Conservation (phyloP, 2,113 vertebrate species). For the Zonotrichia leucophrys region DNA sequence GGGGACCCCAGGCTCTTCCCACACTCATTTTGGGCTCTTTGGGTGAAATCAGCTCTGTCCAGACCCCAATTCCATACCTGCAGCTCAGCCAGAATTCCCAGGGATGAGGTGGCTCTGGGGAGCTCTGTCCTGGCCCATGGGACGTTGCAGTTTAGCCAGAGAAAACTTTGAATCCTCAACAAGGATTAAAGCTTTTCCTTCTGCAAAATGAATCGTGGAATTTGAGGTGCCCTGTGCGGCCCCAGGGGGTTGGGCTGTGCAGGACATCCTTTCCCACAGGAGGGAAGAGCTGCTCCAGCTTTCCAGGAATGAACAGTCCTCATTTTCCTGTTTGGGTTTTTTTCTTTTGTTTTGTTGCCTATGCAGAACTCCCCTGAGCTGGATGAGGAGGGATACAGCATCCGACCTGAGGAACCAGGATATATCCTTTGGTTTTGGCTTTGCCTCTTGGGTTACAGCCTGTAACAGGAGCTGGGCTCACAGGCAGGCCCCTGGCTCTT, state of each 20-base stretch:
- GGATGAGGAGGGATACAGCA: constrained; percentile 96
- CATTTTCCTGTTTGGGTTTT: neutral
- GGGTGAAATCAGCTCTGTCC: neutral
- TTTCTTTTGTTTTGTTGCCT: neutral
- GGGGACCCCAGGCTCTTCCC: neutral
- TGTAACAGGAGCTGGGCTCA: neutral
- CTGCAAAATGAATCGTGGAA: accelerated
- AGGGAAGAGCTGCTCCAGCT: neutral
- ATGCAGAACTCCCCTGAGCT: constrained; percentile 92
- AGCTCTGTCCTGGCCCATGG: neutral
- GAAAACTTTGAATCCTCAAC: neutral
- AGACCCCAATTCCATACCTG: neutral
- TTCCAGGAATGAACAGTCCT: neutral
- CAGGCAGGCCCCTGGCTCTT: neutral
- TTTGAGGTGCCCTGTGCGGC: neutral
- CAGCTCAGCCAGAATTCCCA: neutral
- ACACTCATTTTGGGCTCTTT: accelerated
- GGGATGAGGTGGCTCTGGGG: neutral
- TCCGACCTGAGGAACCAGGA: constrained; percentile 90
- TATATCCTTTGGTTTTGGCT: constrained; percentile 86
- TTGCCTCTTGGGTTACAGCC: neutral
- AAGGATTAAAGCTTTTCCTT: neutral
- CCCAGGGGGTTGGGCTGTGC: neutral
- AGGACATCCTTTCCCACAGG: neutral
- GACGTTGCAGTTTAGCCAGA: accelerated